Base-by-base conservation (phyloP, 2,113 vertebrate genomes). In the Nestor notabilis region DNA sequence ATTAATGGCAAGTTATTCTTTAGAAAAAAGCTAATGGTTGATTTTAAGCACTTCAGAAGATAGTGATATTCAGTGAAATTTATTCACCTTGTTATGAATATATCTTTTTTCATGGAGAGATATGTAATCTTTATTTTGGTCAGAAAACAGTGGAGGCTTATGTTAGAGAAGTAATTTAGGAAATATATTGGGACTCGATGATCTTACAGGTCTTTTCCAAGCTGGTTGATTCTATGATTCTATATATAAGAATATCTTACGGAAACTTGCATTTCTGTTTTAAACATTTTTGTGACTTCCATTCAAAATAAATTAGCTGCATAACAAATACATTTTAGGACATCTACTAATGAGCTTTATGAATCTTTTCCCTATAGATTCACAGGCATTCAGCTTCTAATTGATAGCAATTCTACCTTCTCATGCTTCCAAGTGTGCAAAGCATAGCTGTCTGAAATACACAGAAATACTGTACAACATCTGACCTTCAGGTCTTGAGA, bases 381-480 rank as follows among this genome's bases (percentile, higher is more conserved):
- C 3, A 0, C 50, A 86, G 43, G 25, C 1, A 1, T 53, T 94
- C 0, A 0, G 7, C 13, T 93, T 79, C 44, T 61, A 64, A 53
- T 41, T 84, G 29, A 52, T 28, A 56, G 11, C 29, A 70, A 18
- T 80, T 89, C 35, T 82, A 44, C 33, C 10, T 91, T 90, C 37
- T 79, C 13, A 11, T 47, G 13, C 46, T 82, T 94, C 58, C 23
- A 88, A 70, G 47, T 80, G 18, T 23, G 13, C 29, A 63, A 76
- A 61, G 41, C 28, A 23, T 13, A 65, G 18, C 61, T 72, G 29
- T 82, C 75, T 86, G 43, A 78, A 93, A 86, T 70, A 70, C 10
- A 43, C 29, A 85, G 47, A 46, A 87, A 44, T 80, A 23, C 27
- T 77, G 29, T 39, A 39, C 13, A 72, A 37, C 29, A 50, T 81